These are phyloP conservation scores for Aphelenchoides fujianensis DNA, from an alignment of 1,140 invertebrate species.

Conservation along the genomic window DNA sequence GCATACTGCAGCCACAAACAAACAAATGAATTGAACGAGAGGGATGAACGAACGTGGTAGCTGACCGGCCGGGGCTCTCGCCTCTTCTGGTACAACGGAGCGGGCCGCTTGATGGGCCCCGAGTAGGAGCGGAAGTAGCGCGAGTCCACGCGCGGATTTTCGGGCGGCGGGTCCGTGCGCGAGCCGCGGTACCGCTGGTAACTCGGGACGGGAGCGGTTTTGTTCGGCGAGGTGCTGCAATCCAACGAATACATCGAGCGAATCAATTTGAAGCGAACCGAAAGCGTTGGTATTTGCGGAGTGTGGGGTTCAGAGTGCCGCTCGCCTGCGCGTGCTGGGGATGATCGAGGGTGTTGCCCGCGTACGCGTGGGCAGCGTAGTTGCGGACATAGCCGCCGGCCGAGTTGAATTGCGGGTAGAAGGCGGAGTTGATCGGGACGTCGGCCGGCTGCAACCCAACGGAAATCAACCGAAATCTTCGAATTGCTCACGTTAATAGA, in stretches of 20 bases:
- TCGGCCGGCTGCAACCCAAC: neutral
- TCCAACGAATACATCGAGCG: neutral
- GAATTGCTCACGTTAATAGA: neutral
- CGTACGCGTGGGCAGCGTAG: neutral
- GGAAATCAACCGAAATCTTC: neutral
- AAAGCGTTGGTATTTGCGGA: conserved; percentile 11
- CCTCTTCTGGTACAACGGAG: conserved; percentile 27
- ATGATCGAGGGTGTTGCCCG: neutral
- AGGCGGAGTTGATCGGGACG: conserved; percentile 2
- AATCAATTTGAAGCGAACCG: conserved; percentile 3
- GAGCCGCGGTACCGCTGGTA: neutral
- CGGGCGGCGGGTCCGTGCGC: neutral
- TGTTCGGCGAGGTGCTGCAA: neutral
- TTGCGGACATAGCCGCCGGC: neutral
- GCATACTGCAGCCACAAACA: neutral
- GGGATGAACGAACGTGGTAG: conserved; percentile 10
- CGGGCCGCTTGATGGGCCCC: conserved; percentile 19
- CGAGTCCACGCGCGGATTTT: neutral
- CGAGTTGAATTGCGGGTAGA: neutral
- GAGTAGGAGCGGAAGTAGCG: conserved; percentile 27
- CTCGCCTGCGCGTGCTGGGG: neutral
- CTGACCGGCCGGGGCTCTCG: conserved; percentile 18
- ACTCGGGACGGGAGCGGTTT: neutral
- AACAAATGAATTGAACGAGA: neutral
- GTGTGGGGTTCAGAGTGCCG: conserved; percentile 9